A percentile compares a stretch with the other conserved stretches of the same genome.
These are phyloP conservation scores for Gymnodraco acuticeps DNA, from an alignment of 2,797 vertebrate species.

Conservation along the genomic window DNA sequence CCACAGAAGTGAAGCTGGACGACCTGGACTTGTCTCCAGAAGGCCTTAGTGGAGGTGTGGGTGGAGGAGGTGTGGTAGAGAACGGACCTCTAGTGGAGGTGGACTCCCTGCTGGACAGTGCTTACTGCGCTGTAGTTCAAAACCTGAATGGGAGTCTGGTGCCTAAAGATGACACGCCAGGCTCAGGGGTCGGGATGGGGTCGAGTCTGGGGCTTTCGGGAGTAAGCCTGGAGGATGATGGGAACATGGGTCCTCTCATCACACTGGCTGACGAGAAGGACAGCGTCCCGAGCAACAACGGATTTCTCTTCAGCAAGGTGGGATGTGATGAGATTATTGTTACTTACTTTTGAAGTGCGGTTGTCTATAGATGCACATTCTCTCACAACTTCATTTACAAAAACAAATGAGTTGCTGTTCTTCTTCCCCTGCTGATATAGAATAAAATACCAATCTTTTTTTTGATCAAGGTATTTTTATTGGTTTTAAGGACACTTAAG, in stretches of 20 bases:
- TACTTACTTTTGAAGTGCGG: background rate
- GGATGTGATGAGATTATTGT: constrained; percentile 35
- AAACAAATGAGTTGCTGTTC: too few relatives aligned
- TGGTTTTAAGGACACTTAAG: too few relatives aligned
- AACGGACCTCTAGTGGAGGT: constrained; percentile 96
- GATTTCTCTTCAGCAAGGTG: constrained; percentile 97
- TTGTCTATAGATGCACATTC: too few relatives aligned
- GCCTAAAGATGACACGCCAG: constrained; percentile 88
- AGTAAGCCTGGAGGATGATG: constrained; percentile 87
- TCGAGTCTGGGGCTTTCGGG: constrained; percentile 69
- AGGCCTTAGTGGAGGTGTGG: constrained; percentile 83
- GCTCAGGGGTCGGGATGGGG: constrained; percentile 80
- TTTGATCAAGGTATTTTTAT: too few relatives aligned
- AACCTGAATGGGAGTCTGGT: constrained; percentile 92
- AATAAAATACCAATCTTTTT: constrained; percentile 3
- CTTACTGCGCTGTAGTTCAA: constrained; percentile 95
- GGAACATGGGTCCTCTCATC: constrained; percentile 95
- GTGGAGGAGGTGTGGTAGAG: constrained; percentile 81
- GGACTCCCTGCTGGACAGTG: constrained; percentile 94
- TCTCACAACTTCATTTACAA: too few relatives aligned
- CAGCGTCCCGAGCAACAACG: constrained; percentile 91
- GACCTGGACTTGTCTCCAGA: constrained; percentile 98
- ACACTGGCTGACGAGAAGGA: constrained; percentile 98
- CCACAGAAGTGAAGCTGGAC: constrained; percentile 98
- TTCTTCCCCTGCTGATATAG: background rate